These are phyloP conservation scores for Falcunculus frontatus DNA, from an alignment of 2,113 vertebrate species.

Conservation along the genomic window DNA sequence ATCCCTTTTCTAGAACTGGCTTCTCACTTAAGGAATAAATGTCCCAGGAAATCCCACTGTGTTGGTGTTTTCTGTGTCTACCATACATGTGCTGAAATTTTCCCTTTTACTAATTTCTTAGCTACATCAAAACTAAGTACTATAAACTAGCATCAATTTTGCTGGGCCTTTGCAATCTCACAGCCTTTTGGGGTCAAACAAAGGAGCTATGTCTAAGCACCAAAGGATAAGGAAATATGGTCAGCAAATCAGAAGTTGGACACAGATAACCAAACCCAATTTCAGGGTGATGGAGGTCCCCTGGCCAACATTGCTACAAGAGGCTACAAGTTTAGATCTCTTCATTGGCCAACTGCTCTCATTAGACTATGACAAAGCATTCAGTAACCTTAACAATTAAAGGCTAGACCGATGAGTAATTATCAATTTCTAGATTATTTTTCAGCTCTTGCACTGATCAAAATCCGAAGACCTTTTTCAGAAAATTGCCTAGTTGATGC, in stretches of 20 bases:
- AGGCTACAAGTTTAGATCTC: not conserved
- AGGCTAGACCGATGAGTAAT: not conserved
- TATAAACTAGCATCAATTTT: not conserved
- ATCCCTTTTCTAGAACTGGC: not conserved
- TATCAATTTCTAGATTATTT: not conserved
- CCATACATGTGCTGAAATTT: not conserved
- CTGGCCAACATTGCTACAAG: not conserved
- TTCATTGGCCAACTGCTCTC: not conserved
- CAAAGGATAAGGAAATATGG: not conserved
- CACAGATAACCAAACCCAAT: not conserved
- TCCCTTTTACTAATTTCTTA: not conserved
- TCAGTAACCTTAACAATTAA: not conserved
- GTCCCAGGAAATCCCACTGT: not conserved
- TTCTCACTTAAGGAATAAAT: not conserved
- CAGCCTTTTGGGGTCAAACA: not conserved
- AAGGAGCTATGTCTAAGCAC: not conserved
- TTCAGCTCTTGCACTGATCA: not conserved
- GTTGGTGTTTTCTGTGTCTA: not conserved
- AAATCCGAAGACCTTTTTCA: not conserved
- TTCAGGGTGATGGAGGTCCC: not conserved
- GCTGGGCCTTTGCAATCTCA: not conserved
- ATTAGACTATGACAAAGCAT: not conserved
- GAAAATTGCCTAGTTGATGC: not conserved
- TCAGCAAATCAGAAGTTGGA: not conserved
- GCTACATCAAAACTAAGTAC: not conserved